phyloP scores from a whole-genome alignment of 2,113 vertebrate genomes.

The Pseudonaja textilis region DNA sequence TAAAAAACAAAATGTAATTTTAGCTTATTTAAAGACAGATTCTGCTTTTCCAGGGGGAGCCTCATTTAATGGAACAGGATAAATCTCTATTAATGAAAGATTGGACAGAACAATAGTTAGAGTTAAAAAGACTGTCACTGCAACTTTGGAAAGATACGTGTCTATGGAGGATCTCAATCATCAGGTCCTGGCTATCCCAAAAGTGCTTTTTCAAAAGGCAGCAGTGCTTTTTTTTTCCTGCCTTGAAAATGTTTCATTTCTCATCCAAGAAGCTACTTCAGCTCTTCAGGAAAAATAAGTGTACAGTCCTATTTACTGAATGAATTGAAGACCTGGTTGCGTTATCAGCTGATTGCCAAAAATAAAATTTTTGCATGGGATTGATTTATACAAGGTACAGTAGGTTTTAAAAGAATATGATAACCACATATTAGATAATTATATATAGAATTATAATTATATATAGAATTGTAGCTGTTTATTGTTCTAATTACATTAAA shows the following conservation, averaged over 20 bases:
- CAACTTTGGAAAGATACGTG: background rate
- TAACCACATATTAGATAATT: background rate
- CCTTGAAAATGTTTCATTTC: background rate
- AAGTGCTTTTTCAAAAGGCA: background rate
- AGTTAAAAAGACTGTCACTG: background rate
- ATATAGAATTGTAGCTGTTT: background rate
- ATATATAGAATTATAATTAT: no score
- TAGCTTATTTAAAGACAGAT: background rate
- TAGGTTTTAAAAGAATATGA: background rate
- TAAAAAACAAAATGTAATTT: background rate
- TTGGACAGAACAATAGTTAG: background rate
- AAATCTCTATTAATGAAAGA: background rate
- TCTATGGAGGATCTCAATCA: background rate
- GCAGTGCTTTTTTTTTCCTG: background rate
- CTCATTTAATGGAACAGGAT: background rate
- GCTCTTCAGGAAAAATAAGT: background rate
- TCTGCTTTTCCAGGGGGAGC: background rate
- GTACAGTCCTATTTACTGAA: background rate
- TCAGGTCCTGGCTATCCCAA: background rate
- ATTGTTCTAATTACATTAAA: background rate
- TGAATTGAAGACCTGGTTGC: background rate
- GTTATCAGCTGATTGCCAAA: background rate
- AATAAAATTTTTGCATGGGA: background rate
- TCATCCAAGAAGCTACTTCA: background rate
- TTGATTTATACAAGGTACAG: background rate